These are phyloP conservation scores for Melanerpes aurifrons DNA, from an alignment of 2,113 vertebrate genomes.

Conservation along the genomic window DNA sequence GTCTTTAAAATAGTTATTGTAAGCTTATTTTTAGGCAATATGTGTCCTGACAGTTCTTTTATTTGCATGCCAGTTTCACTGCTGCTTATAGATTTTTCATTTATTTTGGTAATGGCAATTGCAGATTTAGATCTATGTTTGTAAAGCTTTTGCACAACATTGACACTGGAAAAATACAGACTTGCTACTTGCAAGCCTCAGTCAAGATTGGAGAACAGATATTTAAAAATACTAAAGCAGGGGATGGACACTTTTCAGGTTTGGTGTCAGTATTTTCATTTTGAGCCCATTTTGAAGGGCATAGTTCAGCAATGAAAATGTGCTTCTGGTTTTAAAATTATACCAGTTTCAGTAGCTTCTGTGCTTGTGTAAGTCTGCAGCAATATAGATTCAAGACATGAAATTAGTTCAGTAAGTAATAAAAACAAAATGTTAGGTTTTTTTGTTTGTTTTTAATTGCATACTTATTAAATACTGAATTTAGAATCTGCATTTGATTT, in stretches of 20 bases:
- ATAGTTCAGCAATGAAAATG: conserved; percentile 65
- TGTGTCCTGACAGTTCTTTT: conserved; percentile 82
- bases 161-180: conserved; percentile 68
- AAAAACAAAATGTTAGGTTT: not conserved
- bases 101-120: conserved; percentile 80
- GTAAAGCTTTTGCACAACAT: conserved; percentile 70
- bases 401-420: conserved; percentile 57
- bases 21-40: conserved; percentile 84
- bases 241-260: conserved; percentile 45
- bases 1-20: conserved; percentile 87
- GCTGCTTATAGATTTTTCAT: conserved; percentile 80
- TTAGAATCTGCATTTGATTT: conserved; percentile 29
- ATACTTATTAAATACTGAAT: not conserved
- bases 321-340: conserved; percentile 74
- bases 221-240: conserved; percentile 43
- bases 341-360: conserved; percentile 71
- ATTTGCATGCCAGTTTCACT: conserved; percentile 80
- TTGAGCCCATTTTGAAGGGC: conserved; percentile 54
- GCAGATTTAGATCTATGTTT: conserved; percentile 75
- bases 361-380: conserved; percentile 24
- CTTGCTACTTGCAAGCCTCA: conserved; percentile 50
- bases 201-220: conserved; percentile 61
- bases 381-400: conserved; percentile 33
- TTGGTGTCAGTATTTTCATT: conserved; percentile 59
- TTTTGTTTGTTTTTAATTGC: not conserved